A percentile compares a stretch with the other conserved stretches of the same genome.
Evolutionary conservation across 1,140 invertebrate species (phyloP).

Genomic region (Sitophilus oryzae): DNA sequence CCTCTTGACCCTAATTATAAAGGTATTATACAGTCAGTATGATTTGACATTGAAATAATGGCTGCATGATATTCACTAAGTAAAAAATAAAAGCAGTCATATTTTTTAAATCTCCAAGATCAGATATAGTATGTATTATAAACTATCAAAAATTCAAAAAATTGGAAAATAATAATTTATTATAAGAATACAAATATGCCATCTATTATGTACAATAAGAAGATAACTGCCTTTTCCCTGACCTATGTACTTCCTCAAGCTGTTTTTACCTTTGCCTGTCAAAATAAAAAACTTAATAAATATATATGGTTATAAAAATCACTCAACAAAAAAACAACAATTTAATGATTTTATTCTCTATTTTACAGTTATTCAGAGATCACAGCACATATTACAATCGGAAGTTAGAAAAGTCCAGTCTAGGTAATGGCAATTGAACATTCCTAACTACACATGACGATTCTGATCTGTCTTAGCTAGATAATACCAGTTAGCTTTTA

Average conservation of each 20-base stretch:
- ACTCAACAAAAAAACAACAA: slow-evolving; percentile 16
- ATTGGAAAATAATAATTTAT: not conserved
- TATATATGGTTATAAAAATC: slow-evolving; percentile 8
- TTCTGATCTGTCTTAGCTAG: slow-evolving; percentile 19
- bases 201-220: not conserved
- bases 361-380: slow-evolving; percentile 23
- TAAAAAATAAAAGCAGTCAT: not conserved
- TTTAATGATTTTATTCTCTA: slow-evolving; percentile 17
- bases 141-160: not conserved
- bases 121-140: too few relatives aligned
- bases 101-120: too few relatives aligned
- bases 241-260: not conserved
- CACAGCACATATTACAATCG: slow-evolving; percentile 38
- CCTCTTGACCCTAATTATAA: too few relatives aligned
- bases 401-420: slow-evolving; percentile 17
- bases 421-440: slow-evolving; percentile 16
- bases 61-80: too few relatives aligned
- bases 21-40: too few relatives aligned
- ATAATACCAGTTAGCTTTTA: slow-evolving; percentile 29
- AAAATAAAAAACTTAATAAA: slow-evolving; percentile 27
- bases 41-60: too few relatives aligned
- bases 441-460: slow-evolving; percentile 10
- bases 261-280: slow-evolving; percentile 32
- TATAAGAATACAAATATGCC: not conserved
- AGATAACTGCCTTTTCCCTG: not conserved